Evolutionary conservation across 2,888 invertebrate species (phyloP).

Genomic region (Itoplectis maculator): DNA sequence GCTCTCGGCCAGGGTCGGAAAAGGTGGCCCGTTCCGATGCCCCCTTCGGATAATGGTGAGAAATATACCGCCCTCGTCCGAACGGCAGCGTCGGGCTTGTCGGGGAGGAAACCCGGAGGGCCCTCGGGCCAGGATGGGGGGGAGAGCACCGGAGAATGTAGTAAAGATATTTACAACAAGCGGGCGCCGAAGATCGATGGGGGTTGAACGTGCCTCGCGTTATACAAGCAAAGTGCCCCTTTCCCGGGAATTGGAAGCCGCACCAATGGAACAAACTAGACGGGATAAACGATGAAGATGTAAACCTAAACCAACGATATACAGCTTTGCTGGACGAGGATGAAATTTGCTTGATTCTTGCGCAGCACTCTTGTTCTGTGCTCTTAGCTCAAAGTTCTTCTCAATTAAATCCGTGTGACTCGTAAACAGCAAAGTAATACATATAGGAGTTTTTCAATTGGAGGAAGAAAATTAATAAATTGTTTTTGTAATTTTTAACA

Average conservation of each 20-base stretch:
- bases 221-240: conserved; percentile 18
- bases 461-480: too few relatives aligned
- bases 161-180: conserved; percentile 47
- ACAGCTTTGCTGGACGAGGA: neutral
- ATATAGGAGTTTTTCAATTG: too few relatives aligned
- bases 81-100: conserved; percentile 6
- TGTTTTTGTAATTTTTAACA: too few relatives aligned
- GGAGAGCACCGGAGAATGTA: conserved; percentile 7
- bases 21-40: conserved; percentile 33
- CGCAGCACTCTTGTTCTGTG: neutral
- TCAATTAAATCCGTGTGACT: too few relatives aligned
- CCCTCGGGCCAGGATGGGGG: conserved; percentile 4
- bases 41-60: conserved; percentile 33
- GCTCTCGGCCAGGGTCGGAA: conserved; percentile 12
- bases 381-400: too few relatives aligned
- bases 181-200: conserved; percentile 47
- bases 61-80: conserved; percentile 35
- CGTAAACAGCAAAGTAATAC: too few relatives aligned
- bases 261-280: neutral
- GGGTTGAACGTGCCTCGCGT: conserved; percentile 27
- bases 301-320: neutral
- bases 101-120: neutral
- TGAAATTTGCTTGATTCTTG: neutral
- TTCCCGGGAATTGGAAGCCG: neutral
- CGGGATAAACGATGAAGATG: neutral